A percentile compares a stretch with the other conserved stretches of the same genome.
These are phyloP conservation scores for Drosophila nannoptera DNA, from an alignment of 1,140 invertebrate genomes.

Conservation along the genomic window DNA sequence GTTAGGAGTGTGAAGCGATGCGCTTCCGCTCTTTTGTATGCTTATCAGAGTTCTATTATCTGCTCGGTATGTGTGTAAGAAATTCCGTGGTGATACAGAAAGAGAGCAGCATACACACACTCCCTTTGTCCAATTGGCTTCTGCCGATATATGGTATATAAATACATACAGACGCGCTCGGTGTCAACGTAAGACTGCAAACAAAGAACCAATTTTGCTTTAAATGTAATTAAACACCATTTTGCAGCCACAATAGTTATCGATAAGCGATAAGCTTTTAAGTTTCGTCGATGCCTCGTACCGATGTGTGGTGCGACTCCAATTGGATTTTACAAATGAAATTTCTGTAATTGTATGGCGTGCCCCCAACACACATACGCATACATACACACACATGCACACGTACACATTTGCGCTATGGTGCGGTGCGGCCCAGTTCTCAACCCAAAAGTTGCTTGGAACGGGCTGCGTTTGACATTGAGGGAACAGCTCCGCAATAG, in stretches of 20 bases:
- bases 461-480: conserved; percentile 39
- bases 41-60: conserved; percentile 12
- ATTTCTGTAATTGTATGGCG: conserved; percentile 33
- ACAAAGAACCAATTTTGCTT: background rate
- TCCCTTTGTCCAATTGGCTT: background rate
- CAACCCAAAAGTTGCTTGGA: conserved; percentile 35
- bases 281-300: background rate
- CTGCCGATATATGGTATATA: background rate
- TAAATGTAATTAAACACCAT: conserved; percentile 1
- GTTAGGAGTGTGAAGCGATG: background rate
- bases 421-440: conserved; percentile 48
- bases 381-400: conserved; percentile 1
- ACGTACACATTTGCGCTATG: background rate
- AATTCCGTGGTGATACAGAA: conserved; percentile 11
- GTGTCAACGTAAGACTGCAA: background rate
- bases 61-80: background rate
- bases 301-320: background rate
- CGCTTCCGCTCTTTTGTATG: conserved; percentile 1
- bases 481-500: conserved; percentile 23
- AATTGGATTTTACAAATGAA: conserved; percentile 15
- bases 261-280: conserved; percentile 1
- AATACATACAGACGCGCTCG: background rate
- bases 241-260: background rate
- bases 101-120: background rate
- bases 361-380: conserved; percentile 3